Conservation (phyloP, 2,113 vertebrate species). For the Ornithorhynchus anatinus region DNA sequence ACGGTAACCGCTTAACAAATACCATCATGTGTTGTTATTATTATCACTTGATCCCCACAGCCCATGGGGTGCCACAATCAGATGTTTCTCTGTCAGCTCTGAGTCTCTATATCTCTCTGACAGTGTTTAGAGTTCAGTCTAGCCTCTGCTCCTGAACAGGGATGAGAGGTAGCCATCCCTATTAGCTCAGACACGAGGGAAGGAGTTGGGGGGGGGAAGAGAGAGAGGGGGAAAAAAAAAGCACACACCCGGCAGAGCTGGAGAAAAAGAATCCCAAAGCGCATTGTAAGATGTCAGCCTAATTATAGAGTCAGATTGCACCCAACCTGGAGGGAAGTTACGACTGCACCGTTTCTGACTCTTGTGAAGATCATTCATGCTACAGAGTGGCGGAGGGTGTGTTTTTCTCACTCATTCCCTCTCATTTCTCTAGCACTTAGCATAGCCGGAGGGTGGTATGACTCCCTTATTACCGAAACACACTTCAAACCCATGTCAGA, state of each 20-base stretch:
- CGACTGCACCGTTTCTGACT: not conserved
- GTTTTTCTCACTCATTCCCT: not conserved
- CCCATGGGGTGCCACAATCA: too few species aligned
- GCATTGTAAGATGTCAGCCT: slow-evolving; percentile 7
- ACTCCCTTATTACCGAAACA: slow-evolving; percentile 32
- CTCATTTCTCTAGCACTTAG: not conserved
- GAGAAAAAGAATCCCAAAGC: not conserved
- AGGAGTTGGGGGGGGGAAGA: too few species aligned
- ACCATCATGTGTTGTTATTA: too few species aligned
- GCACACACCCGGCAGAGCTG: not conserved
- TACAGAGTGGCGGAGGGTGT: not conserved
- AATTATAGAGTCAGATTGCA: slow-evolving; percentile 26
- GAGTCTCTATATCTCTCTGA: too few species aligned
- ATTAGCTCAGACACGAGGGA: too few species aligned
- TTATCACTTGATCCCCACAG: too few species aligned
- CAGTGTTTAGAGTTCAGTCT: too few species aligned
- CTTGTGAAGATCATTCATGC: not conserved
- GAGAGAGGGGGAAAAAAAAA: too few species aligned
- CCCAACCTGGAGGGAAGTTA: slow-evolving; percentile 3
- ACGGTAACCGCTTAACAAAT: too few species aligned
- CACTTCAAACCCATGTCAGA: slow-evolving; percentile 7
- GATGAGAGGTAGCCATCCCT: too few species aligned
- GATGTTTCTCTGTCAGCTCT: too few species aligned
- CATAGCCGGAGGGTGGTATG: not conserved
- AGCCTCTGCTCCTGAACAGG: too few species aligned